Evolutionary conservation across 2,888 invertebrate species (phyloP), one percentile per base, ranked within the genome.

Genomic region (Drosophila prostipennis): DNA sequence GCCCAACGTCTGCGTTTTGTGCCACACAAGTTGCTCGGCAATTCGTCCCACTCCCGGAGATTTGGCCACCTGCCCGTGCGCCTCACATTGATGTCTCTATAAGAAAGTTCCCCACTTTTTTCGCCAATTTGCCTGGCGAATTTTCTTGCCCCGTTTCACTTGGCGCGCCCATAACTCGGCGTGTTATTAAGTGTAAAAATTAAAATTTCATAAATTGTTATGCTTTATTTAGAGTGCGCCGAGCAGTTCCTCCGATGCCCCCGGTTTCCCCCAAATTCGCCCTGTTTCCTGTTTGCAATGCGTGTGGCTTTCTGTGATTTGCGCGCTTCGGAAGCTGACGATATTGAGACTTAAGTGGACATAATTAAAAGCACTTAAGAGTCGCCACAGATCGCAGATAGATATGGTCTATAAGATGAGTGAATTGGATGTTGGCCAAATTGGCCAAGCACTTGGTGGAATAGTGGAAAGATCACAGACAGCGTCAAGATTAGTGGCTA

Each of bases 321-420:
- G 87, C 81, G 56, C 64, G 67, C 68, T 77, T 82, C 84, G 82
- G 77, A 80, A 79, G 84, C 81, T 79, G 84, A 68, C 79, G 53
- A 81, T 79, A 84, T 82, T 84, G 77, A 74, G 77, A 63, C 79
- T 87, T 78, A 82, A 82, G 85, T 82, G 82, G 77, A 87, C 82
- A 87, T 84, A 87, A 87, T 82, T 82, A 87, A 87, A 80, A 85
- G 87, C 87, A 82, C 82, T 82, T 87, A 82, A 82, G 48, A 71
- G 79, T 70, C 76, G 59, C 46, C 72, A 16, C 37, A 45, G 67
- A 65, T 53, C 34, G 53, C 46, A 46, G 59, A 46, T 19, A 34
- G 46, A 46, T 19, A 37, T 29, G 59, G 37, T 26, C 29, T 8
- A 48, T 39, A 19, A 23, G 14, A 14, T 14, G 46, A 59, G 59